These are phyloP conservation scores for Felis chaus DNA, from an alignment of 2,113 vertebrate species.

Conservation along the genomic window DNA sequence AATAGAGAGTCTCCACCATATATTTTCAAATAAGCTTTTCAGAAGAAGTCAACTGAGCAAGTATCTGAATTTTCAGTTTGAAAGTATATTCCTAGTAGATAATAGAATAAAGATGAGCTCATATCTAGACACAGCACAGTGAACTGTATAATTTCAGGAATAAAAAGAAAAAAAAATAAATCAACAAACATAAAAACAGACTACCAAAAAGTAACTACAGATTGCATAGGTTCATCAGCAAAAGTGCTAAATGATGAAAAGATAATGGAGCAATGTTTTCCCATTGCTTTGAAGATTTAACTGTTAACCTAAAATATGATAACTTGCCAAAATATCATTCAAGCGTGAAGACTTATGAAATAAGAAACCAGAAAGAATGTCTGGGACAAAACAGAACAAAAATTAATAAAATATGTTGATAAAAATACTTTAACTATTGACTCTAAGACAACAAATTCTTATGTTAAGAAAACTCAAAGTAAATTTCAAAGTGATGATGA, in stretches of 20 bases:
- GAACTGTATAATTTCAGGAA: not conserved
- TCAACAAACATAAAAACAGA: not conserved
- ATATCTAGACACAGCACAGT: not conserved
- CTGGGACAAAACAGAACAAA: not conserved
- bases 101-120: not conserved
- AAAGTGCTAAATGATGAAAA: not conserved
- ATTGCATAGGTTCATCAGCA: not conserved
- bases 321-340: not conserved
- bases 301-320: not conserved
- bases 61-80: not conserved
- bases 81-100: not conserved
- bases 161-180: not conserved
- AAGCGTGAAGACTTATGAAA: not conserved
- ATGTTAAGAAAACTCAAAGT: not conserved
- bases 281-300: not conserved
- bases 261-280: not conserved
- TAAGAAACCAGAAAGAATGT: not conserved
- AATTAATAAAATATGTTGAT: not conserved
- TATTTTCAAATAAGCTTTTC: not conserved
- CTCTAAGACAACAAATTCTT: not conserved
- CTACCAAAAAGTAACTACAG: not conserved
- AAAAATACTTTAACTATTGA: not conserved
- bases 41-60: not conserved
- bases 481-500: not conserved
- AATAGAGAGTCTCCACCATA: not conserved